Evolutionary conservation across 2,888 invertebrate species (phyloP), one percentile per base, ranked within the genome.

Genomic region (Meghimatium bilineatum): DNA sequence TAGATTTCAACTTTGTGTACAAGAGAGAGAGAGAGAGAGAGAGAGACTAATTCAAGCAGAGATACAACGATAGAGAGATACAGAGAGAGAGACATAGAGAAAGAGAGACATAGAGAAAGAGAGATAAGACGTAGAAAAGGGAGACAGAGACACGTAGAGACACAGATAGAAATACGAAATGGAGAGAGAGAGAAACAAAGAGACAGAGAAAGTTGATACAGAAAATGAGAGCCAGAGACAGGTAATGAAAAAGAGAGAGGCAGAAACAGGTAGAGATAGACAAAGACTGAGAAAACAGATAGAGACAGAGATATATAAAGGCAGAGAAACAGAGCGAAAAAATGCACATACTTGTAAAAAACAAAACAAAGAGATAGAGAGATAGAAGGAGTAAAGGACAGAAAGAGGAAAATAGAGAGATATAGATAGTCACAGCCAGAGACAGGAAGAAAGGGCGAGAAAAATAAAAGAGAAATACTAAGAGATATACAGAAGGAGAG

Each of bases 211-310:
- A 74, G 49, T 38, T 12, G 44, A n/a, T 29, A 20, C 5, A 67
- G 67, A 67, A 32, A 32, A 32, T 8, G 67, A 67, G 67, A 20
- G 20, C 5, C 32, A 67, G 20, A 32, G 32, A 67, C 8, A 32
- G 32, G 67, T 32, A 67, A 20, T 8, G 71, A 8, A 63, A 77
- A 63, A 34, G 32, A 26, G 63, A 63, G 36, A 20, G 36, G 44
- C 63, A 63, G 36, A 26, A 32, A 23, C 36, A 77, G 36, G 32
- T 17, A 67, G 82, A 76, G 52, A 56, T 32, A 66, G 76, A 76
- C n/a, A 49, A 69, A 29, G 63, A 44, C 26, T 36, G 56, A 38
- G 75, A 66, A 76, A 63, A 29, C 20, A 76, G 56, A 14, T 23
- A 67, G 32, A 52, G 67, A 67, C 32, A 44, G 49, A 34, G 67